Evolutionary conservation across 1,140 invertebrate species (phyloP).

Genomic region (Brachionus plicatilis): DNA sequence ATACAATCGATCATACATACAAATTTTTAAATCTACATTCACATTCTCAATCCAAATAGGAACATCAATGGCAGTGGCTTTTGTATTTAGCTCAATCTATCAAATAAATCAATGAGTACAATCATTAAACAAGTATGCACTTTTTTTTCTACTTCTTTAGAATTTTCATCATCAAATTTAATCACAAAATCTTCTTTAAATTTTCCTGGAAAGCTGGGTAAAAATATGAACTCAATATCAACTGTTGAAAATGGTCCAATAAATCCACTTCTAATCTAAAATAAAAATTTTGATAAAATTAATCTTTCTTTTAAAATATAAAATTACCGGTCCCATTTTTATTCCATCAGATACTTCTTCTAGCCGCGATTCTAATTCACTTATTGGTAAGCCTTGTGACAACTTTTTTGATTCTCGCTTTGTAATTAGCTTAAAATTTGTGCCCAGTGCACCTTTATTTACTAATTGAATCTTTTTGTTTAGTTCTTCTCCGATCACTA

Average conservation of each 20-base stretch:
- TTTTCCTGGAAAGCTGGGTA: background rate
- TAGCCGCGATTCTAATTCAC: background rate
- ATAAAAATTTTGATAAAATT: background rate
- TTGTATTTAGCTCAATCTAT: conserved; percentile 48
- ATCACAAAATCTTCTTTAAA: conserved; percentile 32
- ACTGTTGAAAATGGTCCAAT: conserved; percentile 11
- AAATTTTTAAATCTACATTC: conserved; percentile 54
- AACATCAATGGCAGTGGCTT: conserved; percentile 54
- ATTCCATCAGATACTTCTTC: conserved; percentile 19
- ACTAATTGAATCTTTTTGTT: conserved; percentile 49
- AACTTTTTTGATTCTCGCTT: background rate
- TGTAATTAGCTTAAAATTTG: conserved; percentile 45
- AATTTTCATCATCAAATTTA: conserved; percentile 17
- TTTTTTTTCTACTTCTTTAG: background rate
- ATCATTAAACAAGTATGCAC: too few relatives aligned
- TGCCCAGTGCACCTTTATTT: conserved; percentile 54
- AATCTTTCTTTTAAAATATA: background rate
- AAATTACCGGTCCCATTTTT: background rate
- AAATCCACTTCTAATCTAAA: background rate
- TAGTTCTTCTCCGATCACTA: conserved; percentile 54
- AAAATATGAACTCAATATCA: background rate
- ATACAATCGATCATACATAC: conserved; percentile 55
- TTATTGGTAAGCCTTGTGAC: background rate
- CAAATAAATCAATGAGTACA: too few relatives aligned
- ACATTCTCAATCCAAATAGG: conserved; percentile 55